Base-by-base conservation (phyloP, 2,797 vertebrate genomes). In the Falco naumanni region DNA sequence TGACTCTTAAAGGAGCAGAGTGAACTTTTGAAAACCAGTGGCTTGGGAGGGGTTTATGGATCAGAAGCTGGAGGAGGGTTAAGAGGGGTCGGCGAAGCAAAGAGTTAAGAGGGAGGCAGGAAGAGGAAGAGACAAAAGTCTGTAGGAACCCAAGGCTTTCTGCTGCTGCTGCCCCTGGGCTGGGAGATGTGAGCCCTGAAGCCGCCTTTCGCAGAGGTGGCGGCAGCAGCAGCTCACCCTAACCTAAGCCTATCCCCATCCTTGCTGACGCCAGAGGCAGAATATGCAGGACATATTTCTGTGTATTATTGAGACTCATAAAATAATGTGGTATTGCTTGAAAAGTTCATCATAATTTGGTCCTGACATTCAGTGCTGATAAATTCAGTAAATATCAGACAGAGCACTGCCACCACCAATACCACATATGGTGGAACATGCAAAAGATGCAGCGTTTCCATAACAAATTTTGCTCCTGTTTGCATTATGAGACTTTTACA, bases 11-110 rank as follows among this genome's bases (percentile, higher is more conserved):
- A 82, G 63, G 39, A 63, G 84, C 39, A 25, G 70, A 87, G 25
- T 11, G 24, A 12, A 70, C 8, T 79, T 69, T 53, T 77, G 66
- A 84, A 93, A 96, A 66, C 48, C 43, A 48, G 2, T 60, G 57
- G 37, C 56, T 90, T 91, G 63, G 78, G 78, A 96, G 21, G 43
- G 59, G 34, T 89, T 79, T 84, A 61, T 56, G 63, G 24, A 89
- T 89, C 51, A 84, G 54, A 63, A 50, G 25, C 43, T 59, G 37
- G 50, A 90, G 50, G n/a, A 60, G 12, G 48, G 24, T 76, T 84
- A 89, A 65, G 71, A 85, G 37, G 15, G 24, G 29, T 81, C 60
- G 64, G 34, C 54, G 80, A 74, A 71, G 41, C 2, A 0, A 37
- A 24, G 48, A 33, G 29, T 84, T 69, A 70, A 34, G 48, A 91